phyloP scores from a whole-genome alignment of 2,113 vertebrate genomes.

The Syngnathus typhle region DNA sequence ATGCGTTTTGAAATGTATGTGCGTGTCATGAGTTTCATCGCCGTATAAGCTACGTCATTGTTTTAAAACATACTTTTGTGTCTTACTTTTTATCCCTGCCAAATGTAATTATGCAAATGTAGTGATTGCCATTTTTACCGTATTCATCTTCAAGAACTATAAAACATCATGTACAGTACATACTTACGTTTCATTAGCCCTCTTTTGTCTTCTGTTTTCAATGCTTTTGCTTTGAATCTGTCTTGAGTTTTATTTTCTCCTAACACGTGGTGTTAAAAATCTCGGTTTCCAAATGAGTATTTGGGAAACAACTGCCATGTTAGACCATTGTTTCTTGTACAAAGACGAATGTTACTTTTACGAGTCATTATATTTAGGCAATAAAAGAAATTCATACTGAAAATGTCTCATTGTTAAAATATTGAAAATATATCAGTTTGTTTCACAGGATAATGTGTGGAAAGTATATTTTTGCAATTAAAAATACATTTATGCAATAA shows the following conservation, averaged over 20 bases:
- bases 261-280: not conserved
- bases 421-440: not conserved
- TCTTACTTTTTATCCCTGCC: constrained; percentile 1
- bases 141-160: not conserved
- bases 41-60: not conserved
- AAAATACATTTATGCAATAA: not conserved
- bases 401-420: not conserved
- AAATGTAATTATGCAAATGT: not conserved
- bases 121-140: not conserved
- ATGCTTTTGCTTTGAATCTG: not conserved
- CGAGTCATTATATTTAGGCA: constrained; percentile 1
- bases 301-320: not conserved
- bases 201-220: not conserved
- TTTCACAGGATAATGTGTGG: not conserved
- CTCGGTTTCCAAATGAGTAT: not conserved
- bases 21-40: not conserved
- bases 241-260: not conserved
- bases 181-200: not conserved
- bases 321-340: not conserved
- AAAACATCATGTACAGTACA: not conserved
- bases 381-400: constrained; percentile 1
- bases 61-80: not conserved
- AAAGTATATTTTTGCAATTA: not conserved
- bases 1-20: not conserved
- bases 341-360: not conserved